Conservation (phyloP, 2,113 vertebrate genomes). For the Tragelaphus scriptus region DNA sequence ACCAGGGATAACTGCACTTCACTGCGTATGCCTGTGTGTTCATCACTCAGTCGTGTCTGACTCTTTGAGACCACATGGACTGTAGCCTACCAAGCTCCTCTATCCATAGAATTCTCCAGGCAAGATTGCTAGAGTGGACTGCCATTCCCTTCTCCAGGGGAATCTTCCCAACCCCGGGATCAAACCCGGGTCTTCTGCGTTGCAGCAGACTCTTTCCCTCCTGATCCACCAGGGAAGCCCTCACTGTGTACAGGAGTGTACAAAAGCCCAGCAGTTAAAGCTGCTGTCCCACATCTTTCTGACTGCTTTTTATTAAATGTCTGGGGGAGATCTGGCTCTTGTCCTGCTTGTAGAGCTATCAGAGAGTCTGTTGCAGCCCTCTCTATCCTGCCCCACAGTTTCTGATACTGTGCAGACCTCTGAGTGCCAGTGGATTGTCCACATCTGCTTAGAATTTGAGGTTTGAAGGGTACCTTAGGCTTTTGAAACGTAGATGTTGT, state of each 20-base stretch:
- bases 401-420: not conserved
- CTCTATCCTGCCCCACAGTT: not conserved
- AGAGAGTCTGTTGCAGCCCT: not conserved
- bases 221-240: not conserved
- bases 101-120: not conserved
- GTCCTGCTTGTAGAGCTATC: not conserved
- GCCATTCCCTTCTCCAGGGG: not conserved
- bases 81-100: not conserved
- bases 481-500: not conserved
- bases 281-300: not conserved
- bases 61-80: not conserved
- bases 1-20: not conserved
- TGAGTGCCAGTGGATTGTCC: not conserved
- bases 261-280: not conserved
- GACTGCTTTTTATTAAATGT: not conserved
- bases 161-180: not conserved
- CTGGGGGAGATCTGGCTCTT: not conserved
- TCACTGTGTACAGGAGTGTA: accelerated
- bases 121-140: not conserved
- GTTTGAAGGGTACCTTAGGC: not conserved
- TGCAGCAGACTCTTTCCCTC: not conserved
- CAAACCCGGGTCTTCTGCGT: accelerated
- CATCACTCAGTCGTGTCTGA: accelerated
- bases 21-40: accelerated
- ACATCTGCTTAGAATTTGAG: not conserved